Evolutionary conservation across 2,888 invertebrate genomes (phyloP).

Genomic region (Chymomyza procnemis): DNA sequence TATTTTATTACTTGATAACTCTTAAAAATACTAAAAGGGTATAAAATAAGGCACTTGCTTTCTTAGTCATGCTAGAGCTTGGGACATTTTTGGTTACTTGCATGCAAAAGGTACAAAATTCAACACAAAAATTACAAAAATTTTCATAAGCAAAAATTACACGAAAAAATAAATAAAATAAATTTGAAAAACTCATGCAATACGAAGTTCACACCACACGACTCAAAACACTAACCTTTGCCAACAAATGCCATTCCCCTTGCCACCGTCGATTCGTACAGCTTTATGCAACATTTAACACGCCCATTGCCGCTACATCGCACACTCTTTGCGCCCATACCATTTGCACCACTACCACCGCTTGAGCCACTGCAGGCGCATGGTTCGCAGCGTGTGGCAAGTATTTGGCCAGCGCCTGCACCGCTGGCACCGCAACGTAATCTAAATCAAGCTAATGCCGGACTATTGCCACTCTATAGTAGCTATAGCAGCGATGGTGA

Average conservation of each 20-base stretch:
- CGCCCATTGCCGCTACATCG: constrained; percentile 70
- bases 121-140: background rate
- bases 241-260: constrained; percentile 28
- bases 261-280: constrained; percentile 31
- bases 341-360: constrained; percentile 62
- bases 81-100: constrained; percentile 27
- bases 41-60: too few species aligned
- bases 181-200: constrained; percentile 23
- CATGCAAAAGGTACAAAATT: constrained; percentile 33
- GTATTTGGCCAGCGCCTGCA: constrained; percentile 57
- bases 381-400: constrained; percentile 57
- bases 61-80: background rate
- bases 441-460: constrained; percentile 48
- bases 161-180: too few species aligned
- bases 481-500: constrained; percentile 63
- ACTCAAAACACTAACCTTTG: constrained; percentile 10
- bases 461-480: constrained; percentile 65
- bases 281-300: constrained; percentile 74
- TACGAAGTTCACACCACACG: constrained; percentile 10
- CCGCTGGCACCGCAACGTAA: constrained; percentile 47
- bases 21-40: too few species aligned
- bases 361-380: constrained; percentile 58
- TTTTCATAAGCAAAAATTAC: background rate
- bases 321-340: constrained; percentile 64
- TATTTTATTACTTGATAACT: too few species aligned